Conservation (phyloP, 2,888 invertebrate genomes). For the Onchidella celtica region DNA sequence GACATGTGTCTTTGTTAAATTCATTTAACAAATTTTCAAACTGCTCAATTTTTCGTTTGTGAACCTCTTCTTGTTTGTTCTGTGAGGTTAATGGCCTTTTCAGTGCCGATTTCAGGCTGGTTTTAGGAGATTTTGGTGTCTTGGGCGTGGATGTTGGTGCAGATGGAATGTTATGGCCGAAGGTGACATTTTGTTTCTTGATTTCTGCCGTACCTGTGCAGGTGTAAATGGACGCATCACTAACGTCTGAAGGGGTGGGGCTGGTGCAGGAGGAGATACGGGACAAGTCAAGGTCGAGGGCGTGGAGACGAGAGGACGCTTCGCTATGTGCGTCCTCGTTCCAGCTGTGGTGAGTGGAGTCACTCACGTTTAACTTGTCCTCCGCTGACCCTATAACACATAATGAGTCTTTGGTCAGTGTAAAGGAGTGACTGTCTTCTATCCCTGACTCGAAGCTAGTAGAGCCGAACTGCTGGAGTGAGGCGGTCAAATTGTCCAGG, state of each 20-base stretch:
- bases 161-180: conserved; percentile 9
- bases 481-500: conserved; percentile 12
- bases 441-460: neutral
- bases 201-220: conserved; percentile 48
- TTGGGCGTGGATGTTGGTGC: conserved; percentile 8
- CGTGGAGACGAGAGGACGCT: conserved; percentile 3
- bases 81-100: neutral
- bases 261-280: conserved; percentile 34
- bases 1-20: conserved; percentile 11
- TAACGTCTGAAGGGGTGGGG: conserved; percentile 45
- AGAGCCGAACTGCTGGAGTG: conserved; percentile 33
- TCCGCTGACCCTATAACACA: neutral
- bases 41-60: conserved; percentile 18
- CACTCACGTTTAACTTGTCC: neutral
- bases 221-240: conserved; percentile 43
- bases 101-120: conserved; percentile 4
- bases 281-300: conserved; percentile 30
- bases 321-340: neutral
- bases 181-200: conserved; percentile 33
- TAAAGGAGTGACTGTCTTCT: neutral
- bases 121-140: neutral
- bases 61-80: neutral
- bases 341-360: neutral
- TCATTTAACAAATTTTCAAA: conserved; percentile 46
- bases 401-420: neutral